These are phyloP conservation scores for Matsumurasca onukii DNA, from an alignment of 1,140 invertebrate species.

Conservation along the genomic window DNA sequence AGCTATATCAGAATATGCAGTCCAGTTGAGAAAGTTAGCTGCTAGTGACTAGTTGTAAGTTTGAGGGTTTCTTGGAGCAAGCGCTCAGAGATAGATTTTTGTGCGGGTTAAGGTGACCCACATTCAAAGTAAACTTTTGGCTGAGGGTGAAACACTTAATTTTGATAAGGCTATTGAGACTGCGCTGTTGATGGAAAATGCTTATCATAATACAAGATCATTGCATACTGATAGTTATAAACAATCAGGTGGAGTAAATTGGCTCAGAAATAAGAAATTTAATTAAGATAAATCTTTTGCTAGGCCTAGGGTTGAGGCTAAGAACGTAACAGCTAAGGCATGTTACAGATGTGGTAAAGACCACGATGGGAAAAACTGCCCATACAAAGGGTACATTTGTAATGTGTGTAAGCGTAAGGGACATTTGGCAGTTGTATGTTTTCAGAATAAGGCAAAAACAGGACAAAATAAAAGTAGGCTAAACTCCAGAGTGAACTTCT, in stretches of 20 bases:
- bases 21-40: background rate
- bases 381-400: background rate
- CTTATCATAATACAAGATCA: background rate
- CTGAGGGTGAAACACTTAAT: background rate
- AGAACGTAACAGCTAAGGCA: background rate
- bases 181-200: background rate
- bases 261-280: no score
- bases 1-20: background rate
- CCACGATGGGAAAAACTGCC: background rate
- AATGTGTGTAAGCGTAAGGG: background rate
- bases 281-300: no score
- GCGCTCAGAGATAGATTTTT: background rate
- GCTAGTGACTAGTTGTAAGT: background rate
- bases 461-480: background rate
- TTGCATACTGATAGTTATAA: background rate
- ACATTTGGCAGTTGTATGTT: background rate
- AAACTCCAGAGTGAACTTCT: background rate
- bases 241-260: background rate
- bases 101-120: background rate
- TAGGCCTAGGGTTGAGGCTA: background rate
- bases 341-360: background rate
- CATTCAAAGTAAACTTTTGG: conserved; percentile 9
- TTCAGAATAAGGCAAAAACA: background rate
- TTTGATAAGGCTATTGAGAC: background rate
- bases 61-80: background rate